These are phyloP conservation scores for Bombus cullumanus DNA, from an alignment of 1,140 invertebrate genomes.

Conservation along the genomic window DNA sequence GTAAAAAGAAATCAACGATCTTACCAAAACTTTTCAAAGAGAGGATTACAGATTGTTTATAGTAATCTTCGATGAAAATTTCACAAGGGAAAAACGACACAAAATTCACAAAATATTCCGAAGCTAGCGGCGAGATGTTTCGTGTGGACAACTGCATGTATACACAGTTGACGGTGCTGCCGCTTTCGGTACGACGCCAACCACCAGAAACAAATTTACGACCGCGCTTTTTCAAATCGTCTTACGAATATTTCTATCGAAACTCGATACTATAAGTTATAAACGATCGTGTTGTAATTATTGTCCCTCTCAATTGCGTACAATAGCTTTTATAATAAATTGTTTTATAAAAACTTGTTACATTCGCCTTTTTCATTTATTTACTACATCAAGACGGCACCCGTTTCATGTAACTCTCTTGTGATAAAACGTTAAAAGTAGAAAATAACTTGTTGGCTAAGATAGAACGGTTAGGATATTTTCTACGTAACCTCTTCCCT, in stretches of 20 bases:
- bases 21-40: slow-evolving; percentile 56
- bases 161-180: slow-evolving; percentile 64
- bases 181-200: slow-evolving; percentile 3
- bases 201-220: background rate
- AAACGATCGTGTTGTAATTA: too few relatives aligned
- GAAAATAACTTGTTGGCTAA: background rate
- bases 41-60: slow-evolving; percentile 11
- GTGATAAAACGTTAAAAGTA: background rate
- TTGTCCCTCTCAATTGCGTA: too few relatives aligned
- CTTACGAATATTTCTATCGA: background rate
- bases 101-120: slow-evolving; percentile 50
- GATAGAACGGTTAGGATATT: background rate
- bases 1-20: slow-evolving; percentile 62
- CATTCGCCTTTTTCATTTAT: too few relatives aligned
- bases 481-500: background rate
- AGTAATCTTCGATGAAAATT: slow-evolving; percentile 17
- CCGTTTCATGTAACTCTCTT: background rate
- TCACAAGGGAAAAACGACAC: slow-evolving; percentile 41
- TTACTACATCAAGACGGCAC: too few relatives aligned
- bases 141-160: slow-evolving; percentile 71
- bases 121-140: slow-evolving; percentile 65
- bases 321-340: background rate
- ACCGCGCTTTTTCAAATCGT: slow-evolving; percentile 41
- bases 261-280: background rate
- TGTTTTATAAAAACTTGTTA: background rate